Conservation (phyloP, 2,113 vertebrate genomes). For the Leptodactylus fuscus region DNA sequence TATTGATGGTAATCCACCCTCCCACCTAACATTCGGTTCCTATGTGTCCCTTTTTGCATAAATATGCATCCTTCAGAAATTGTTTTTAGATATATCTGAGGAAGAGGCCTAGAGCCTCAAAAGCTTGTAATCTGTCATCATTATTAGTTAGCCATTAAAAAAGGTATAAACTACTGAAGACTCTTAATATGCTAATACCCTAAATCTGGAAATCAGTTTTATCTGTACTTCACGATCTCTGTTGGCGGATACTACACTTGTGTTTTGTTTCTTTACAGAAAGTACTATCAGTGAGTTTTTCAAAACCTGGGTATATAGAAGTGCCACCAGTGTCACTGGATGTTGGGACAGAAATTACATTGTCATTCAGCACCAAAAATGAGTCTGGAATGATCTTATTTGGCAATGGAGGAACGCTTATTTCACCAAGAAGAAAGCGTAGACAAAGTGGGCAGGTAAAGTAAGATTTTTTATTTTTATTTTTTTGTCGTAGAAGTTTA, state of each 20-base stretch:
- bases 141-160: no score
- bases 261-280: slow-evolving; percentile 77
- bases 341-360: slow-evolving; percentile 87
- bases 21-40: no score
- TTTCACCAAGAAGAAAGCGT: slow-evolving; percentile 81
- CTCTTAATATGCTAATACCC: no score
- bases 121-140: no score
- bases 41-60: no score
- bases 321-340: slow-evolving; percentile 79
- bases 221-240: not conserved
- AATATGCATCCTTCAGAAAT: no score
- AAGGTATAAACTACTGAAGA: no score
- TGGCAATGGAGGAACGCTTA: slow-evolving; percentile 75
- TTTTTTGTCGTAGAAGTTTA: no score
- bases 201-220: no score
- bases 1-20: no score
- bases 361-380: slow-evolving; percentile 93
- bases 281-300: slow-evolving; percentile 90
- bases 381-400: slow-evolving; percentile 90
- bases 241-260: not conserved
- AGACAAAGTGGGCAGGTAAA: slow-evolving; percentile 84
- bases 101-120: no score
- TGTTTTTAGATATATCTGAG: no score
- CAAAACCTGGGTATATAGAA: slow-evolving; percentile 89
- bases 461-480: not conserved